These are phyloP conservation scores for Drosophila santomea DNA, from an alignment of 1,140 invertebrate genomes.

Conservation along the genomic window DNA sequence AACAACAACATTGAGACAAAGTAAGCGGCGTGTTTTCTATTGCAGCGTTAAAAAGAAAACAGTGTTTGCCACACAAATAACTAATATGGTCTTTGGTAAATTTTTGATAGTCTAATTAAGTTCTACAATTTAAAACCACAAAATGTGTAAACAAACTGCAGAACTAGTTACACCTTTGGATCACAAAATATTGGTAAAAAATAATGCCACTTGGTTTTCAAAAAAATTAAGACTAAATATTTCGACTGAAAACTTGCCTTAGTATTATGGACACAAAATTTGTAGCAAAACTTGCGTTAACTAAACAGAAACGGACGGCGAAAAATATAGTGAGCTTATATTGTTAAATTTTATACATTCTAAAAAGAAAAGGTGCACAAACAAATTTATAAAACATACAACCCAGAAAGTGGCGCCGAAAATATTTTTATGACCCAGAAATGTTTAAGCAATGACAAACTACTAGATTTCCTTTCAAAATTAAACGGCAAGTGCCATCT, in stretches of 20 bases:
- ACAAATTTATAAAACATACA: neutral
- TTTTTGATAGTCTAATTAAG: neutral
- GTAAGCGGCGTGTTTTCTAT: slow-evolving; percentile 57
- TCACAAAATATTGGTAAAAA: no score
- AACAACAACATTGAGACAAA: slow-evolving; percentile 59
- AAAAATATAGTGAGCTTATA: no score
- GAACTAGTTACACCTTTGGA: no score
- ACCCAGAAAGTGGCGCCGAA: neutral
- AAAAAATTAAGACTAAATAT: no score
- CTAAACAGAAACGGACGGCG: neutral
- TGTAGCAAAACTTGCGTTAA: neutral
- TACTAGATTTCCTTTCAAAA: neutral
- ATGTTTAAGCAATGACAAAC: neutral
- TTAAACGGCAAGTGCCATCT: neutral
- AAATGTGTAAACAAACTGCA: neutral
- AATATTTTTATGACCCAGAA: neutral
- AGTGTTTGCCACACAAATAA: neutral
- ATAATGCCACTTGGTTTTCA: no score
- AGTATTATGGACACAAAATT: neutral
- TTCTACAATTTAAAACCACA: neutral
- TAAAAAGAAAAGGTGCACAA: neutral
- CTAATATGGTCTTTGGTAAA: neutral
- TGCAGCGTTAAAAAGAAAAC: slow-evolving; percentile 10
- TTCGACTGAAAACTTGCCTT: no score
- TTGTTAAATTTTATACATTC: neutral